phyloP scores from a whole-genome alignment of 1,140 invertebrate genomes.

The Diachasmimorpha longicaudata region DNA sequence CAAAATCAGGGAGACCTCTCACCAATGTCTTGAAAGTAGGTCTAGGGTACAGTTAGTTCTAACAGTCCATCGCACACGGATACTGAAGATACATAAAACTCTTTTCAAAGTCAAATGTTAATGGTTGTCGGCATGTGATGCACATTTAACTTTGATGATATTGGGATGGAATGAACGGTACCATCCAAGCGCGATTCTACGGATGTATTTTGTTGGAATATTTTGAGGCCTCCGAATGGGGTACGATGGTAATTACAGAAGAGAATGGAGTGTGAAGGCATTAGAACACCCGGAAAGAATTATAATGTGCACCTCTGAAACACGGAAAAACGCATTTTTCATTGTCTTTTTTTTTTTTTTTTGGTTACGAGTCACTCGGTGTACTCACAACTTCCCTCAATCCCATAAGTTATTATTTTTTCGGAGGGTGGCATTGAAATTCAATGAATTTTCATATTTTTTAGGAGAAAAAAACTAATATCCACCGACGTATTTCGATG shows the following conservation, averaged over 20 bases:
- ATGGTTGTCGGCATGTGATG: slow-evolving; percentile 7
- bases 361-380: background rate
- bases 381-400: too few relatives aligned
- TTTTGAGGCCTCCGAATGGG: background rate
- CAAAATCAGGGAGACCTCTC: slow-evolving; percentile 4
- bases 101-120: slow-evolving; percentile 4
- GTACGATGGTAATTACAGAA: background rate
- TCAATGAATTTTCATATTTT: too few relatives aligned
- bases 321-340: background rate
- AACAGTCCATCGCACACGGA: slow-evolving; percentile 41
- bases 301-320: background rate
- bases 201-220: background rate
- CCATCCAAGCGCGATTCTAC: background rate
- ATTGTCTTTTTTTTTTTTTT: background rate
- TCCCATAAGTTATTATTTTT: too few relatives aligned
- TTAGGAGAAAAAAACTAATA: too few relatives aligned
- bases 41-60: slow-evolving; percentile 59
- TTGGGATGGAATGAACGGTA: background rate
- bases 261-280: background rate
- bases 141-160: background rate
- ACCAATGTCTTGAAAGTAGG: slow-evolving; percentile 49
- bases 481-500: too few relatives aligned
- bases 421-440: too few relatives aligned
- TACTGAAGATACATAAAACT: background rate
- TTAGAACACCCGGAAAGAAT: background rate